These are phyloP conservation scores for Platysternon megacephalum DNA, from an alignment of 2,113 vertebrate species.

Conservation along the genomic window DNA sequence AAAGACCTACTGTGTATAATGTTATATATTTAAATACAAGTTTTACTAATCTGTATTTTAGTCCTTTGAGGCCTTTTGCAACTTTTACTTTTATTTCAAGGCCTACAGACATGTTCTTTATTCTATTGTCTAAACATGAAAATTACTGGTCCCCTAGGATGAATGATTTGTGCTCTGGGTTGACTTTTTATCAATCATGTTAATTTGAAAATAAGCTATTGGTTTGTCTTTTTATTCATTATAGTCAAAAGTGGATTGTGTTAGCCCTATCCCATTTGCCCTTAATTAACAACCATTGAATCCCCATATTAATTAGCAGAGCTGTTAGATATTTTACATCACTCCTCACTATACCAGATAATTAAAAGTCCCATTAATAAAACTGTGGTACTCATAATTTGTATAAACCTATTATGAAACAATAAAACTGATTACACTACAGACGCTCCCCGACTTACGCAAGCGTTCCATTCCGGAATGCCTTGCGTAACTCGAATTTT, in stretches of 20 bases:
- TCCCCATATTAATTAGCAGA: slow-evolving; percentile 93
- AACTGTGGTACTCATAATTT: slow-evolving; percentile 86
- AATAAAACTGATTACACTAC: slow-evolving; percentile 64
- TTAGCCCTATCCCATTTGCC: slow-evolving; percentile 90
- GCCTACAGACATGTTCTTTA: slow-evolving; percentile 23
- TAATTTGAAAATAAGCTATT: slow-evolving; percentile 89
- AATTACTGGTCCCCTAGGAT: slow-evolving; percentile 61
- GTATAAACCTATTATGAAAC: slow-evolving; percentile 81
- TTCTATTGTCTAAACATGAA: slow-evolving; percentile 51
- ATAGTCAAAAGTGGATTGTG: slow-evolving; percentile 83
- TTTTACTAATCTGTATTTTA: slow-evolving; percentile 47
- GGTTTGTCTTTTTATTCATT: slow-evolving; percentile 88
- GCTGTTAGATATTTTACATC: slow-evolving; percentile 92
- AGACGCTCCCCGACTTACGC: too few relatives aligned
- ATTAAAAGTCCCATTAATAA: slow-evolving; percentile 94
- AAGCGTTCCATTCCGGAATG: too few relatives aligned
- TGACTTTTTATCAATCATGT: slow-evolving; percentile 84
- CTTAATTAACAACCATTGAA: slow-evolving; percentile 94
- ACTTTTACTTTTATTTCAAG: slow-evolving; percentile 56
- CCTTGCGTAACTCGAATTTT: too few relatives aligned
- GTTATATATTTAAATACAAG: slow-evolving; percentile 33
- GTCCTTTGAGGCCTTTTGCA: slow-evolving; percentile 5
- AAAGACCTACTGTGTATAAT: slow-evolving; percentile 6
- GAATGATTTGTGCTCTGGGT: slow-evolving; percentile 58
- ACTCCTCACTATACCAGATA: slow-evolving; percentile 87